Conservation (phyloP, 1,140 invertebrate species). For the Palaemon carinicauda region DNA sequence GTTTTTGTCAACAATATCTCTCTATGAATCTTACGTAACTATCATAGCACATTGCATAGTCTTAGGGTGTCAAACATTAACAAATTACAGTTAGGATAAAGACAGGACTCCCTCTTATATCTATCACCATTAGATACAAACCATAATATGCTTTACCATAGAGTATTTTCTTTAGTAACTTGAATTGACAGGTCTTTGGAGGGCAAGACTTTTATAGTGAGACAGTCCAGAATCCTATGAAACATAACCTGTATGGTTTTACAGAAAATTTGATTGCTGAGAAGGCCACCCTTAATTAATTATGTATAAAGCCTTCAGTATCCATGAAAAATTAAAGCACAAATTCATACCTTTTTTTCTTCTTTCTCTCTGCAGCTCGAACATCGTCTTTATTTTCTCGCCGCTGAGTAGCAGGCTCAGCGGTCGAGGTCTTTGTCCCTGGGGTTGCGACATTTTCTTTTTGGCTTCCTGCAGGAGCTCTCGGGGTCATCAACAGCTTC, state of each 20-base stretch:
- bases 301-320: not conserved
- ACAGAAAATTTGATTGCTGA: not conserved
- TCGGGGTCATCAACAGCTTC: constrained; percentile 93
- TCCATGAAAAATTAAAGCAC: no score
- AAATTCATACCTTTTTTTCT: constrained; percentile 66
- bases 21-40: no score
- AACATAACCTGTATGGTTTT: not conserved
- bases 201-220: not conserved
- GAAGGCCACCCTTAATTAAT: not conserved
- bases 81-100: no score
- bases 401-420: constrained; percentile 43
- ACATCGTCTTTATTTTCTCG: constrained; percentile 62
- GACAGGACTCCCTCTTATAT: not conserved
- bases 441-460: constrained; percentile 46
- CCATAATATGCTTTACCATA: not conserved
- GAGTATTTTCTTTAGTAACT: not conserved
- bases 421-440: constrained; percentile 53
- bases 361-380: constrained; percentile 66
- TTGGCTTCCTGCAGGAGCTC: constrained; percentile 63
- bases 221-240: no score
- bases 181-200: no score
- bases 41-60: no score
- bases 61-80: no score
- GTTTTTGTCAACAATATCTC: no score
- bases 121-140: not conserved